Base-by-base conservation (phyloP, 2,888 invertebrate species). In the Agrochola lychnidis region DNA sequence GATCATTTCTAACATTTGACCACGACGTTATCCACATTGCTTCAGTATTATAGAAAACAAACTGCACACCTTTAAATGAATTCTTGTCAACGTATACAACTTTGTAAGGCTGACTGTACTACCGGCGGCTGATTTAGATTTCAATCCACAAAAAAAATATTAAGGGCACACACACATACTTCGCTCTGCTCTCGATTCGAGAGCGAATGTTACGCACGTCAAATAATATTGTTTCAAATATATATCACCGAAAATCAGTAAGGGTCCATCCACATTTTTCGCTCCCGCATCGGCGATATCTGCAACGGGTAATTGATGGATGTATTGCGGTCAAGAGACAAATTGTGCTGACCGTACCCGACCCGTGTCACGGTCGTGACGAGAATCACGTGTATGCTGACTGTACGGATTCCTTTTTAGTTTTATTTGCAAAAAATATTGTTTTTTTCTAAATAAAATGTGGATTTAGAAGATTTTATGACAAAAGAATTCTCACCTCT, bases 281-380 rank as follows among this genome's bases (percentile, higher is more conserved):
- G 63, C 51, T 77, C 80, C 74, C 73, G 67, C 82, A 82, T 85
- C 73, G 59, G 83, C 89, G 88, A 91, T 92, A 91, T 91, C 90
- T 90, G 90, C 87, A 85, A 83, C 82, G 87, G 82, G 82, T 92
- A 92, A 92, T 92, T 91, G 92, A 92, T 92, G 90, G 90, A 91
- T 90, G 90, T 89, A 89, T 89, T 88, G 91, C 89, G 92, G 90
- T 88, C 86, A 83, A 76, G 89, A 90, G 93, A 93, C 93, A 93
- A 93, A 92, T 92, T 89, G 91, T 87, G 93, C 93, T 90, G 91
- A 91, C 90, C 89, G 84, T 85, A 81, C 80, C 81, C 83, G 88
- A 93, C 93, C 93, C 93, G 82, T 89, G 92, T 92, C 92, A 93
- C 84, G 88, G 64, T 81, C 90, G 89, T 91, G 92, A 90, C 89